Evolutionary conservation across 2,888 invertebrate genomes (phyloP).

Genomic region (Luffia ferchaultella): DNA sequence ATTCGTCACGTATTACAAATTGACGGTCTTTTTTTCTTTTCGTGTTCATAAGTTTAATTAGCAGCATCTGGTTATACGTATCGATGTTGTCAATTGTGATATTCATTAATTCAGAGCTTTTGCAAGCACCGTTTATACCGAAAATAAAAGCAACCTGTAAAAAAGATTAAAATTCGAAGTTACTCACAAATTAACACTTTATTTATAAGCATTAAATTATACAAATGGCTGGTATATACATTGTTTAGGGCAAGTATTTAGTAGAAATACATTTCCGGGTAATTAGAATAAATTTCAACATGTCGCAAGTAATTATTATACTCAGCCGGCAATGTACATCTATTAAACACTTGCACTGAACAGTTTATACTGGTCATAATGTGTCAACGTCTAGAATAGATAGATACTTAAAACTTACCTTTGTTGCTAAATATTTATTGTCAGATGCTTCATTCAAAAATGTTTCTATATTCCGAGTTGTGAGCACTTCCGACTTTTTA

Average conservation of each 20-base stretch:
- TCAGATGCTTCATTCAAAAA: neutral
- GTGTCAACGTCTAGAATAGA: neutral
- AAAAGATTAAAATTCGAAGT: neutral
- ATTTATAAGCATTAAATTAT: too few species aligned
- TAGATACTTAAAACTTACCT: neutral
- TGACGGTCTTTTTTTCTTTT: neutral
- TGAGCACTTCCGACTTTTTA: neutral
- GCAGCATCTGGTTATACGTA: neutral
- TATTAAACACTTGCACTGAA: too few species aligned
- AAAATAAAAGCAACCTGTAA: neutral
- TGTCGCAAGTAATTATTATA: too few species aligned
- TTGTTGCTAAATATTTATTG: neutral
- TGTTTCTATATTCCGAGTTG: neutral
- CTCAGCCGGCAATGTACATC: too few species aligned
- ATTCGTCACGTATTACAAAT: neutral
- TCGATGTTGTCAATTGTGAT: neutral
- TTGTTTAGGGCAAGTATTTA: too few species aligned
- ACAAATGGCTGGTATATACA: too few species aligned
- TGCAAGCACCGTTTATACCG: neutral
- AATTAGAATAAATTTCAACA: too few species aligned
- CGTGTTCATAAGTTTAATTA: neutral
- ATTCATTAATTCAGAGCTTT: neutral
- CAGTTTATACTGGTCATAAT: too few species aligned
- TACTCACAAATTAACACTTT: neutral
- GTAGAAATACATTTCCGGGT: too few species aligned